Conservation (phyloP, 2,797 vertebrate genomes). For the Coccyzus lansbergi region DNA sequence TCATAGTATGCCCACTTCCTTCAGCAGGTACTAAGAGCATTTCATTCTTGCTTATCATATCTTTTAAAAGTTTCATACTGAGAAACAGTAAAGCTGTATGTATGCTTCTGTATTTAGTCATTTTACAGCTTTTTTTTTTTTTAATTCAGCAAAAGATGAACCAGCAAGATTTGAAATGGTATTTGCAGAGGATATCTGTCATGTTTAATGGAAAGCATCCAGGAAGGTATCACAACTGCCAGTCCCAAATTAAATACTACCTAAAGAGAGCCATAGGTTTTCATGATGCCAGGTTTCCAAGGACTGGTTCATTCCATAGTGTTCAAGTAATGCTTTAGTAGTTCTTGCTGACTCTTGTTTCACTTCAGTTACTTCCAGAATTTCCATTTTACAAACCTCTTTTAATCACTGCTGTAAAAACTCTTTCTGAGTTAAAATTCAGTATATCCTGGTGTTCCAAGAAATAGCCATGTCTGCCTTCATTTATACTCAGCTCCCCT, state of each 20-base stretch:
- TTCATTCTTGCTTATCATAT: not conserved
- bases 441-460: not conserved
- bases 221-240: not conserved
- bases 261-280: not conserved
- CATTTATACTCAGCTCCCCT: not conserved
- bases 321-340: slow-evolving; percentile 12
- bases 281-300: slow-evolving; percentile 35
- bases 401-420: slow-evolving; percentile 37
- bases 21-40: not conserved
- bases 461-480: not conserved
- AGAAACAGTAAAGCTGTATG: not conserved
- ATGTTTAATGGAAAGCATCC: not conserved
- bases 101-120: not conserved
- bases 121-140: not conserved
- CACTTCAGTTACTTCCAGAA: not conserved
- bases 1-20: not conserved
- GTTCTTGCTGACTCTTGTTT: slow-evolving; percentile 3
- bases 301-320: not conserved
- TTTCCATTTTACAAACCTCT: slow-evolving; percentile 43
- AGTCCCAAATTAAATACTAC: not conserved
- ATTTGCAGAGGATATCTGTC: not conserved
- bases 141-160: not conserved
- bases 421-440: not conserved
- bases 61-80: not conserved
- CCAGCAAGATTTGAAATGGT: not conserved